Percentiles rank a stretch among this genome's conserved stretches.
phyloP scores from a whole-genome alignment of 2,888 invertebrate genomes.

The Dasysyrphus tricinctus region DNA sequence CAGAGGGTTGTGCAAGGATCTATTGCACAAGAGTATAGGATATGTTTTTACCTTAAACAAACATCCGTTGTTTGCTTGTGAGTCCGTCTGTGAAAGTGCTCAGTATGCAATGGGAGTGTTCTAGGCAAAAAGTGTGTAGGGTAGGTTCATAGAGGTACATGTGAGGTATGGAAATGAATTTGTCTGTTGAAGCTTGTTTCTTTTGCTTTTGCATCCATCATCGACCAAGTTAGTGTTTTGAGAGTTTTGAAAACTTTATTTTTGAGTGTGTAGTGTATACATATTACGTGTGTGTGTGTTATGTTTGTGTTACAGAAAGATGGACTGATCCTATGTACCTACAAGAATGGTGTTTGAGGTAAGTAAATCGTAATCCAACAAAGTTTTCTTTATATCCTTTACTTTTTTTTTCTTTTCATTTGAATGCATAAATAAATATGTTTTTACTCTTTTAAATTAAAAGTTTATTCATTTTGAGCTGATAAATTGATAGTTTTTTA shows the following conservation, averaged over 20 bases:
- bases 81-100: slow-evolving; percentile 56
- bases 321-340: not conserved
- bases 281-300: slow-evolving; percentile 68
- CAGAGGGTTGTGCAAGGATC: slow-evolving; percentile 39
- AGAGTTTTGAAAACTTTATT: slow-evolving; percentile 57
- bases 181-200: slow-evolving; percentile 30
- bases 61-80: slow-evolving; percentile 68
- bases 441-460: not conserved
- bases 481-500: not conserved
- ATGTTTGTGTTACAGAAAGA: slow-evolving; percentile 20
- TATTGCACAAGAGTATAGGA: slow-evolving; percentile 65
- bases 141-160: not conserved
- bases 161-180: slow-evolving; percentile 65
- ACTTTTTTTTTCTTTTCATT: not conserved
- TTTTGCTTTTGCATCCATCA: slow-evolving; percentile 59
- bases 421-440: not conserved
- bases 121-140: slow-evolving; percentile 13
- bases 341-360: slow-evolving; percentile 36
- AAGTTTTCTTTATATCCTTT: slow-evolving; percentile 32
- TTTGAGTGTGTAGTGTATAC: not conserved
- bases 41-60: slow-evolving; percentile 75
- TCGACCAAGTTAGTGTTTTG: slow-evolving; percentile 45
- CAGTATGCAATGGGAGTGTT: not conserved
- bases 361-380: slow-evolving; percentile 47
- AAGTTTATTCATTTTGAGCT: slow-evolving; percentile 4